Conservation (phyloP, 2,797 vertebrate species). For the Onychomys arenicola region DNA sequence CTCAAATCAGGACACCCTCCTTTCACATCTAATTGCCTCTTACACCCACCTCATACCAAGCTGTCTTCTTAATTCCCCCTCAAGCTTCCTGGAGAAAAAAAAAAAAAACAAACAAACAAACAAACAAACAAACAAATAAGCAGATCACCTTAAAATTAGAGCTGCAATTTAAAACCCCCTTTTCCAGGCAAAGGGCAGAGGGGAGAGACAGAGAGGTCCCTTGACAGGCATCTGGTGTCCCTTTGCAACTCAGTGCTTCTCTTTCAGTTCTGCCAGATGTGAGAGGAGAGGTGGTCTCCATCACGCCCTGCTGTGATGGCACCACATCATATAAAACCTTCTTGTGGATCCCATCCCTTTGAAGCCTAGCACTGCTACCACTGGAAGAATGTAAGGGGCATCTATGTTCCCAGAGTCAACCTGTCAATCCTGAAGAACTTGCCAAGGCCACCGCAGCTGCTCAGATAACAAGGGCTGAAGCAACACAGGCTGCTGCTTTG, state of each 20-base stretch:
- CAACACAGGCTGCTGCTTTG: not conserved
- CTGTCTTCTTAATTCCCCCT: slow-evolving; percentile 67
- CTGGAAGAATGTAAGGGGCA: not conserved
- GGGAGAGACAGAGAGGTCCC: not conserved
- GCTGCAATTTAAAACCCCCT: not conserved
- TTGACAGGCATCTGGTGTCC: rapidly evolving
- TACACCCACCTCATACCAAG: slow-evolving; percentile 5
- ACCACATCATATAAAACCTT: not conserved
- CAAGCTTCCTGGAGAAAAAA: slow-evolving; percentile 11
- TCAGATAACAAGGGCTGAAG: not conserved
- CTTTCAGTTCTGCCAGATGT: not conserved
- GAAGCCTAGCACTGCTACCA: not conserved
- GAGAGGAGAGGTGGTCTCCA: not conserved
- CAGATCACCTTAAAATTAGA: slow-evolving; percentile 8
- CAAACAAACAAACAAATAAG: slow-evolving; percentile 38
- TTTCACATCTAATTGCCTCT: slow-evolving; percentile 51
- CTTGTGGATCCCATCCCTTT: too few relatives aligned
- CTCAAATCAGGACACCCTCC: slow-evolving; percentile 4
- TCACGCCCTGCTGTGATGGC: not conserved
- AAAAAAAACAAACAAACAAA: slow-evolving; percentile 29
- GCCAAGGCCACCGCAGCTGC: not conserved
- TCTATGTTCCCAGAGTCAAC: rapidly evolving
- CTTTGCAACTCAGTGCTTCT: not conserved
- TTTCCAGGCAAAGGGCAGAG: not conserved
- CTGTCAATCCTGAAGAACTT: not conserved